Evolutionary conservation across 1,140 invertebrate species (phyloP), one percentile per base, ranked within the genome.

Genomic region (Wasmannia auropunctata): DNA sequence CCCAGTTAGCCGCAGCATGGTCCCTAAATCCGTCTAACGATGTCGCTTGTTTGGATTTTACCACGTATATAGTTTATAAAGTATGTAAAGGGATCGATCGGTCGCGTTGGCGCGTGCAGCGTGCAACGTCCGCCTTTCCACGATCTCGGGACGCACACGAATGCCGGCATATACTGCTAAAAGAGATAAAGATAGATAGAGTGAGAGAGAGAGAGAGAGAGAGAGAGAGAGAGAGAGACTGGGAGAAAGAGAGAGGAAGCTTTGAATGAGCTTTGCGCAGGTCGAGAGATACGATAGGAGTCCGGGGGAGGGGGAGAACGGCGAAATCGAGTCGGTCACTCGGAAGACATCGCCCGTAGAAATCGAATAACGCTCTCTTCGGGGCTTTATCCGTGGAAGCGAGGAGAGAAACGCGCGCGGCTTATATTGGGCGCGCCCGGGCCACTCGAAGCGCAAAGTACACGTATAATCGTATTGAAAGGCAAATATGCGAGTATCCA

Each of bases 381-480:
- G 51, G 19, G 43, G 77, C 77, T 88, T 86, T 88, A 86, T 86
- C 84, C 49, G 81, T 28, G 14, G 16, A 74, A 51, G 54, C 56
- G 58, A 89, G 40, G 31, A 87, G 60, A 90, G 80, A 85, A 70
- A 87, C 31, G 56, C 31, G 69, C 80, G 43, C 54, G 65, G 72
- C 31, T 90, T 91, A 90, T 91, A 86, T 89, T 86, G 75, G 69
- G 63, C 79, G 69, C 58, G 83, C 51, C 28, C 70, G 70, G 56
- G 67, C 43, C 31, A 81, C 76, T 67, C 86, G 88, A 81, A 67
- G 88, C 62, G 80, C 81, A 51, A 90, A 62, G 67, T 77, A 86
- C 62, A 56, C 72, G 56, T 85, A 90, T 90, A 87, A 89, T 88
- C 86, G 81, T 85, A 88, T 90, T 86, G 88, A 60, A 79, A 86